A percentile compares a stretch with the other conserved stretches of the same genome.
These are phyloP conservation scores for Paradoxurus hermaphroditus DNA, from an alignment of 2,113 vertebrate genomes.

Conservation along the genomic window DNA sequence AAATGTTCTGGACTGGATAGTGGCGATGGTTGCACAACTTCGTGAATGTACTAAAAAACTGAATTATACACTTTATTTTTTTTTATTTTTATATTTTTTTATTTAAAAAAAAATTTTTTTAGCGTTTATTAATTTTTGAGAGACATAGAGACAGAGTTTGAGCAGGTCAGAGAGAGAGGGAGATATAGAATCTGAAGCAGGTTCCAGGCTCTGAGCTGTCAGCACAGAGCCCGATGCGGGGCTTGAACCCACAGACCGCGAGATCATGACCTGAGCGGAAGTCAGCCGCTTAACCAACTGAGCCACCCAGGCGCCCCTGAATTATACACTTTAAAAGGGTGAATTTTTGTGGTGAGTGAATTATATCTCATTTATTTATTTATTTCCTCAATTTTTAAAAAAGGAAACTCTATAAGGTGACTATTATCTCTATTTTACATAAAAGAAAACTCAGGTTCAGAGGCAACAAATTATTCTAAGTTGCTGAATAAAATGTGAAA, in stretches of 20 bases:
- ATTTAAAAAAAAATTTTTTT: no score
- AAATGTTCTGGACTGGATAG: background rate
- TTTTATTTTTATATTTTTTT: no score
- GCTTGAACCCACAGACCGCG: no score
- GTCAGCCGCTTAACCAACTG: no score
- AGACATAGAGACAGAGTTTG: no score
- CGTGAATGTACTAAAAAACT: background rate
- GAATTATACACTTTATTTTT: background rate
- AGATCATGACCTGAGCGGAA: no score
- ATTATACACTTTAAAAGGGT: background rate
- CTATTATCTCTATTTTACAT: background rate
- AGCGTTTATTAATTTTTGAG: no score
- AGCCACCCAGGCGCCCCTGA: background rate
- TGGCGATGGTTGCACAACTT: background rate
- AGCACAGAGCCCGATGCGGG: no score
- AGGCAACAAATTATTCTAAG: background rate
- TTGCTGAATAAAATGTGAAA: constrained; percentile 3
- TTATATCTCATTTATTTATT: background rate
- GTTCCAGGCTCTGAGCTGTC: no score
- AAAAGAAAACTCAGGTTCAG: background rate
- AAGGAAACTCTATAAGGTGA: background rate
- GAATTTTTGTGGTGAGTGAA: background rate
- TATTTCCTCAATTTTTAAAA: background rate
- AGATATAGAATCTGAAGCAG: no score
- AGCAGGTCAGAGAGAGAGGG: no score